Conservation (phyloP, 2,113 vertebrate species). For the Dipodomys stephensi region DNA sequence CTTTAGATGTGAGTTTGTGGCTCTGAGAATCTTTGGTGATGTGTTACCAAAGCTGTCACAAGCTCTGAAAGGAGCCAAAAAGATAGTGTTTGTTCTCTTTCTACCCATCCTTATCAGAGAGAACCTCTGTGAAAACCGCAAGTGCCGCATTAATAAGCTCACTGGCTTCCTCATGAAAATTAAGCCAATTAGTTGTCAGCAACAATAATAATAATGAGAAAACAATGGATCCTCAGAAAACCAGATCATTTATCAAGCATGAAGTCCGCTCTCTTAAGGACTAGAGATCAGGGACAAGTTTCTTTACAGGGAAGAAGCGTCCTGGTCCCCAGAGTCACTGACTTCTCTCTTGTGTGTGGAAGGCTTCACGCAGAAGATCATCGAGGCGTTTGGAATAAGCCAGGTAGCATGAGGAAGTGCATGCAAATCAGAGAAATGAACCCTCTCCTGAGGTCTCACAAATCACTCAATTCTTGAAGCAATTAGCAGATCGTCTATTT, state of each 20-base stretch:
- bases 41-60: constrained; percentile 22
- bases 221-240: constrained; percentile 58
- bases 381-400: constrained; percentile 81
- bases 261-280: constrained; percentile 71
- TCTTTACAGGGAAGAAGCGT: constrained; percentile 61
- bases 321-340: constrained; percentile 75
- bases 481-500: constrained; percentile 84
- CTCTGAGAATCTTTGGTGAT: constrained; percentile 50
- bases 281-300: constrained; percentile 58
- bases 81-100: constrained; percentile 35
- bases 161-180: constrained; percentile 70
- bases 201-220: constrained; percentile 61
- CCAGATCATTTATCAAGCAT: constrained; percentile 75
- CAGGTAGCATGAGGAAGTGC: constrained; percentile 78
- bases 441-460: constrained; percentile 76
- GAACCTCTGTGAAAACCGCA: constrained; percentile 1
- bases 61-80: constrained; percentile 60
- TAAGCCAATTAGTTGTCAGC: constrained; percentile 73
- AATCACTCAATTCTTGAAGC: constrained; percentile 82
- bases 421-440: constrained; percentile 78
- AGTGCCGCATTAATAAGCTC: constrained; percentile 63
- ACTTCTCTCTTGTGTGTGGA: constrained; percentile 58
- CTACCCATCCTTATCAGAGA: constrained; percentile 22
- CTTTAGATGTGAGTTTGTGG: constrained; percentile 42
- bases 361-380: constrained; percentile 71